These are phyloP conservation scores for Syrmaticus mikado DNA, from an alignment of 2,113 vertebrate species.

Conservation along the genomic window DNA sequence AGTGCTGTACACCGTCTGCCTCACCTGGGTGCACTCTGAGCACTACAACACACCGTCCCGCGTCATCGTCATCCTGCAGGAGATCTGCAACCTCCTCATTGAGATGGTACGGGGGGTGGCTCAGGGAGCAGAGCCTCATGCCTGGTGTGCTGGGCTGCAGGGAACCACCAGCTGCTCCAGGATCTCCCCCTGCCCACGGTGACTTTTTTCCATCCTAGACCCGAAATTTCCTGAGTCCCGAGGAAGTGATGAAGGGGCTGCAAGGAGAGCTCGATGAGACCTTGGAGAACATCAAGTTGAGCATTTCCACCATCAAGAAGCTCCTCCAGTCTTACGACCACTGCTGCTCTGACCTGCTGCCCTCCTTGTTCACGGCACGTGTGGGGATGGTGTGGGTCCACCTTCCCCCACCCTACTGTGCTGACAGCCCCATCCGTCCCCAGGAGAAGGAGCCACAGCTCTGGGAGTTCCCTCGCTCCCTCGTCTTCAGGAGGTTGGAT, in stretches of 20 bases:
- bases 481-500: slow-evolving; percentile 76
- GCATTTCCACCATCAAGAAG: slow-evolving; percentile 57
- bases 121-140: no score
- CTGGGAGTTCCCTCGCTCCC: slow-evolving; percentile 77
- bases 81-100: slow-evolving; percentile 84
- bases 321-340: slow-evolving; percentile 73
- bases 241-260: slow-evolving; percentile 80
- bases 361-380: slow-evolving; percentile 68
- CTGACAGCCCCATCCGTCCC: background rate
- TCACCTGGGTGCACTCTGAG: slow-evolving; percentile 73
- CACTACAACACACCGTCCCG: slow-evolving; percentile 74
- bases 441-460: slow-evolving; percentile 54
- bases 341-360: slow-evolving; percentile 66
- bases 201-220: slow-evolving; percentile 62
- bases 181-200: fast-evolving
- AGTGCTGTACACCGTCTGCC: slow-evolving; percentile 72
- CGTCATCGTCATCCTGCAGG: slow-evolving; percentile 78
- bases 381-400: fast-evolving
- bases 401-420: fast-evolving
- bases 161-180: background rate
- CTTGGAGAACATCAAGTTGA: slow-evolving; percentile 48
- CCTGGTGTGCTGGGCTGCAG: background rate
- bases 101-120: slow-evolving; percentile 69
- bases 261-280: slow-evolving; percentile 73
- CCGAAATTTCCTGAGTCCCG: slow-evolving; percentile 71